Base-by-base conservation (phyloP, 2,888 invertebrate genomes). In the Alentia gelatinosa region DNA sequence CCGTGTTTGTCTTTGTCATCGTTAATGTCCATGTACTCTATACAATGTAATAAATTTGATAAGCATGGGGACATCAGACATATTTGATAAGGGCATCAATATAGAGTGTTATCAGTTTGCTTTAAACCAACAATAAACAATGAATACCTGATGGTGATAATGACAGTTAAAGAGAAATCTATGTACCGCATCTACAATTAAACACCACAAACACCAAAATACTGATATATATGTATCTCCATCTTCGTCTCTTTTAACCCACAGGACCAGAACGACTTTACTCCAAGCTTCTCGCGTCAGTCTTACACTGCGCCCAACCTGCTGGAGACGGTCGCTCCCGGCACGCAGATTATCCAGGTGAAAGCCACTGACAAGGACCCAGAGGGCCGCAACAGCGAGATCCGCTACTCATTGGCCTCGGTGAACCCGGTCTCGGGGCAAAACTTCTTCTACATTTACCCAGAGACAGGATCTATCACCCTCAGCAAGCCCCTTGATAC, bases 191-290 rank as follows among this genome's bases (percentile, higher is more conserved):
- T 19, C 7, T 47, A 19, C 7, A 47, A 47, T 19, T 47, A 19
- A 19, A 12, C 19, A 47, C 9, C 47, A 12, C 47, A 47, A 12
- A 7, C 47, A 19, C 47, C 47, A 47, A 47, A 47, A 47, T 47
- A 47, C 7, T 47, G 19, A 47, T 47, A 7, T 12, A 47, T 47
- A 12, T 47, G 47, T 19, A 47, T 47, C 7, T 7, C 9, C 47
- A 47, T 47, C 19, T 15, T 50, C 50, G 23, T 12, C 23, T 50
- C 23, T 50, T 50, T n/a, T n/a, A n/a, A n/a, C 35, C 33, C 92
- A 26, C 92, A 95, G 95, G 94, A 95, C 91, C 92, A 92, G 26
- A 95, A 95, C 92, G 95, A 95, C 91, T 94, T 93, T 83, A 74
- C 94, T 0, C 95, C 95, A 7, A 90, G 90, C 12, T 92, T 95